Conservation (phyloP, 2,113 vertebrate species). For the Nothobranchius furzeri region DNA sequence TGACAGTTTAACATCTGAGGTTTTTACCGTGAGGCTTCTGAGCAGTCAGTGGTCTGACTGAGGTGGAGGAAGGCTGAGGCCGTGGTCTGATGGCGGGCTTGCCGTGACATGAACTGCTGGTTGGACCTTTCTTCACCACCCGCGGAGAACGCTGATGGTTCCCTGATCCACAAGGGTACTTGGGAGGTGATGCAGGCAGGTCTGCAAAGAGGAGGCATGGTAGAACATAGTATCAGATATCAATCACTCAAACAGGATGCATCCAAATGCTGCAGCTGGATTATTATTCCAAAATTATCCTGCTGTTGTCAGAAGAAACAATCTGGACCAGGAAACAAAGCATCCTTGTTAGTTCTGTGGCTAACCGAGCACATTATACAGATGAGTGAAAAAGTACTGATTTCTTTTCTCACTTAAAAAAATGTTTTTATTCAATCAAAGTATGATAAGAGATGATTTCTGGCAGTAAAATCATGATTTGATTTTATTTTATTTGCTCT, state of each 20-base stretch:
- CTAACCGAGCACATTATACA: too few relatives aligned
- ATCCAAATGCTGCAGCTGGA: not conserved
- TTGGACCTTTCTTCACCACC: conserved; percentile 67
- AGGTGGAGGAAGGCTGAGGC: conserved; percentile 70
- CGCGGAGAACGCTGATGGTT: conserved; percentile 65
- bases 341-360: too few relatives aligned
- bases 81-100: conserved; percentile 77
- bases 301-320: not conserved
- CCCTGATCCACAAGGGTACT: conserved; percentile 77
- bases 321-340: too few relatives aligned
- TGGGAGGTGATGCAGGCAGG: conserved; percentile 74
- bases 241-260: conserved; percentile 16
- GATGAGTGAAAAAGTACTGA: too few relatives aligned
- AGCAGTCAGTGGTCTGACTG: conserved; percentile 72
- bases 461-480: too few relatives aligned
- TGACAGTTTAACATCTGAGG: conserved; percentile 1
- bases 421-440: too few relatives aligned
- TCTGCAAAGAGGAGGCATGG: conserved; percentile 60
- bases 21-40: conserved; percentile 86
- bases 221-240: conserved; percentile 11
- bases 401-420: too few relatives aligned
- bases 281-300: not conserved
- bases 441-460: too few relatives aligned
- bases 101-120: conserved; percentile 74
- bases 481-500: too few relatives aligned